phyloP scores from a whole-genome alignment of 1,140 invertebrate species.

The Achroia grisella region DNA sequence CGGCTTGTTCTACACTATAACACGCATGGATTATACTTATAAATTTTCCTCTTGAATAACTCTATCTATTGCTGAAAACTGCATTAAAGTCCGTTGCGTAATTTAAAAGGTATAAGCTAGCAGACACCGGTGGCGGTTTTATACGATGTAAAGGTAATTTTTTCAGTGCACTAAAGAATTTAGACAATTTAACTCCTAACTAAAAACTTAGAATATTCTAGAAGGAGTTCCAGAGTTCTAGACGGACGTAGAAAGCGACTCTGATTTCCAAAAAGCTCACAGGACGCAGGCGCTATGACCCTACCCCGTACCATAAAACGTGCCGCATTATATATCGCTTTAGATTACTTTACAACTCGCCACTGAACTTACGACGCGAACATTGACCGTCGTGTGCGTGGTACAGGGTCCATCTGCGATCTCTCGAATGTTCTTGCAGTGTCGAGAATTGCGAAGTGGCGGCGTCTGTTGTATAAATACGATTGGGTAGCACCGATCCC shows the following conservation, averaged over 20 bases:
- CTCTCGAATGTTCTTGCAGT: slow-evolving; percentile 40
- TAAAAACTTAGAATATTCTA: no score
- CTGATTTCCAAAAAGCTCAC: slow-evolving; percentile 3
- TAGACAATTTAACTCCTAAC: no score
- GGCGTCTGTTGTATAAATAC: slow-evolving; percentile 43
- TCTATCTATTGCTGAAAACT: no score
- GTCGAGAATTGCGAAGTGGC: slow-evolving; percentile 12
- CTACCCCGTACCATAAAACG: background rate
- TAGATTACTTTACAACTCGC: background rate
- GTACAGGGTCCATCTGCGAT: slow-evolving; percentile 1
- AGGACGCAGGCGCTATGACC: background rate
- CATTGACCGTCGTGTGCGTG: background rate
- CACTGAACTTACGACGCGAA: background rate
- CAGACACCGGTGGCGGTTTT: no score
- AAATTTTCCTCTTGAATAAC: no score
- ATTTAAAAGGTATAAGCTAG: no score
- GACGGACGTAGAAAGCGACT: background rate
- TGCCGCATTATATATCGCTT: background rate
- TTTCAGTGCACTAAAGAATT: no score
- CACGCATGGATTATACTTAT: no score
- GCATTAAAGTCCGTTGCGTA: no score
- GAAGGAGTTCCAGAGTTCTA: background rate
- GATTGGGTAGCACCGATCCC: slow-evolving; percentile 12
- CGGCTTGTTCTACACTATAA: no score
- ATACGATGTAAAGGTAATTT: no score